These are phyloP conservation scores for Bombycilla garrulus DNA, from an alignment of 2,113 vertebrate genomes.

Conservation along the genomic window DNA sequence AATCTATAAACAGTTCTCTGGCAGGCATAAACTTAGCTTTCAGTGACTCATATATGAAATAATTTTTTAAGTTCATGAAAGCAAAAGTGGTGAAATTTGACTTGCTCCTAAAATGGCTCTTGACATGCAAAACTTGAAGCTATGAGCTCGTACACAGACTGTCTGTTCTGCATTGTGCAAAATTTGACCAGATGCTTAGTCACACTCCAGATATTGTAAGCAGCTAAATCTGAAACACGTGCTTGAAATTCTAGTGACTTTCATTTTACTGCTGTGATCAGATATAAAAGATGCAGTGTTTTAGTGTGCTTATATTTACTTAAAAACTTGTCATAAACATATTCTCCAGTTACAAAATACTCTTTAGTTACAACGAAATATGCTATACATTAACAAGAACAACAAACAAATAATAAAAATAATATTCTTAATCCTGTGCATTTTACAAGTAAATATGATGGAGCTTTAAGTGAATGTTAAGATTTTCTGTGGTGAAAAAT, in stretches of 20 bases:
- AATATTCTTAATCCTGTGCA: background rate
- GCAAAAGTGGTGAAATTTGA: background rate
- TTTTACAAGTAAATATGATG: background rate
- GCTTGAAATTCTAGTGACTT: slow-evolving; percentile 66
- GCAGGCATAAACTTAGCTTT: background rate
- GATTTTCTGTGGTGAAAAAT: background rate
- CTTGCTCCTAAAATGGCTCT: background rate
- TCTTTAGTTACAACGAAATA: background rate
- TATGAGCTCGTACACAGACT: background rate
- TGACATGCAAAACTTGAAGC: background rate
- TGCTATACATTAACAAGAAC: background rate
- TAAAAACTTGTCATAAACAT: slow-evolving; percentile 1
- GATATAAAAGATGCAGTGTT: slow-evolving; percentile 60
- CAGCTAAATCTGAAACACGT: slow-evolving; percentile 63
- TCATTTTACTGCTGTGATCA: slow-evolving; percentile 31
- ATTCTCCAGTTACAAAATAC: background rate
- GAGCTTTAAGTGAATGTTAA: background rate
- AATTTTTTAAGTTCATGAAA: background rate
- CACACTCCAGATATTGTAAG: slow-evolving; percentile 59
- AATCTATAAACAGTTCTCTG: background rate
- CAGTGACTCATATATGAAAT: background rate
- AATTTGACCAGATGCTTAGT: slow-evolving; percentile 67
- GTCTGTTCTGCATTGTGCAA: slow-evolving; percentile 31
- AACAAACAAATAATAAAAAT: background rate
- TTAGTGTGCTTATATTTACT: slow-evolving; percentile 1